Conservation (phyloP, 2,797 vertebrate species). For the Diplodus sargus region DNA sequence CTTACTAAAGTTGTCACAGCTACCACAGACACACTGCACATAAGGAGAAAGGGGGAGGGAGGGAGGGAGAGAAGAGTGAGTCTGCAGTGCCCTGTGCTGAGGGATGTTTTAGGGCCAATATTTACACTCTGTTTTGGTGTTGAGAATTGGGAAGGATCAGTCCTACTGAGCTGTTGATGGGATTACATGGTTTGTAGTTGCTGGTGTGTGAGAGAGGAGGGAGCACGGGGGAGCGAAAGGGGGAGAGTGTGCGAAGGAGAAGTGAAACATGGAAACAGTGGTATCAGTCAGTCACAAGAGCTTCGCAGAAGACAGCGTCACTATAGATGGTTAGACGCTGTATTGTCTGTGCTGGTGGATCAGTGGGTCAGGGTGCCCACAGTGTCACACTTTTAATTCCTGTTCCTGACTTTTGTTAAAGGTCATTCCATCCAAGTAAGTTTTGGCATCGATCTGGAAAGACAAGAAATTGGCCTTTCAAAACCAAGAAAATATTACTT, state of each 20-base stretch:
- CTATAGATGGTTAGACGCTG: conserved; percentile 14
- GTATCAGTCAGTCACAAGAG: conserved; percentile 13
- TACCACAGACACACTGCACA: conserved; percentile 5
- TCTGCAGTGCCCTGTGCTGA: conserved; percentile 19
- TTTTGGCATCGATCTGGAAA: neutral
- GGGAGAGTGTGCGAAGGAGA: neutral
- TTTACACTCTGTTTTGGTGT: conserved; percentile 59
- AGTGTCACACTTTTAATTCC: neutral
- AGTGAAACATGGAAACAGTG: conserved; percentile 11
- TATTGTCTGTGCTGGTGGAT: neutral
- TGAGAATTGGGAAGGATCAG: conserved; percentile 58
- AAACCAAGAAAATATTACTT: too few species aligned
- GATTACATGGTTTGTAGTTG: conserved; percentile 63
- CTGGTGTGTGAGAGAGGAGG: neutral
- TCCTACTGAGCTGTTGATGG: conserved; percentile 56
- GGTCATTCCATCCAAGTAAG: conserved; percentile 8
- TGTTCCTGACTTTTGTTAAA: conserved; percentile 25
- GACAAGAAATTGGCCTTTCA: neutral
- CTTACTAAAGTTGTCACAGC: conserved; percentile 16
- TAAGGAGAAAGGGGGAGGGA: neutral
- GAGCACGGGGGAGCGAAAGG: neutral
- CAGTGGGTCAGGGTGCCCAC: neutral
- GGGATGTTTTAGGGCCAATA: conserved; percentile 52
- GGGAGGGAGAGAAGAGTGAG: neutral
- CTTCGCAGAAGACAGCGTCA: conserved; percentile 10